These are phyloP conservation scores for Brachypodius melanocephalos DNA, from an alignment of 2,113 vertebrate genomes.

Conservation along the genomic window DNA sequence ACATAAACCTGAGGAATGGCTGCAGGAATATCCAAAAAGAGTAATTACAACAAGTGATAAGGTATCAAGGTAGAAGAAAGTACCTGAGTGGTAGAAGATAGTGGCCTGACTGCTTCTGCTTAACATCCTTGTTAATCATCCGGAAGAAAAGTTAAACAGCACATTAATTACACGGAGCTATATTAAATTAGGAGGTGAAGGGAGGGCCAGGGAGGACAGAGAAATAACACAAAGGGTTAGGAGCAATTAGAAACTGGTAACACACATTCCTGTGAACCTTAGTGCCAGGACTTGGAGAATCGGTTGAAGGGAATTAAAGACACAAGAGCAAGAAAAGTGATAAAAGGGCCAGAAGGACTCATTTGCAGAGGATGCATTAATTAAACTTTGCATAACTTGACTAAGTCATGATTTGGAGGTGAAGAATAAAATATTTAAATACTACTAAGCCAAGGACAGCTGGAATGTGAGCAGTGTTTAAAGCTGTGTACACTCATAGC, in stretches of 20 bases:
- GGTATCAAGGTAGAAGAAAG: background rate
- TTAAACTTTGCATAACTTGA: background rate
- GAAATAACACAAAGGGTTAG: constrained; percentile 22
- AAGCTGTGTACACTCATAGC: background rate
- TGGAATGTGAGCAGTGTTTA: background rate
- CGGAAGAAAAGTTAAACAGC: constrained; percentile 49
- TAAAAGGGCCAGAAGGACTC: constrained; percentile 3
- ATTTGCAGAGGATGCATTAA: background rate
- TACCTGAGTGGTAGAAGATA: no score
- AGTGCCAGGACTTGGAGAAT: background rate
- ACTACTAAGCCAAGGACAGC: background rate
- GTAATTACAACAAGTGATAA: background rate
- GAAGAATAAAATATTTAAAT: background rate
- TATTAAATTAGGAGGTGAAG: constrained; percentile 56
- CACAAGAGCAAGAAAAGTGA: background rate
- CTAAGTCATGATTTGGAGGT: background rate
- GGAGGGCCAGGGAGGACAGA: background rate
- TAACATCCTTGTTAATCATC: constrained; percentile 42
- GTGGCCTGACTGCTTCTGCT: constrained; percentile 17
- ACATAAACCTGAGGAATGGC: background rate
- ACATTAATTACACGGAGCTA: constrained; percentile 39
- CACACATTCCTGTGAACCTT: background rate
- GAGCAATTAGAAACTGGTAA: constrained; percentile 26
- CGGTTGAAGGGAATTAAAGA: constrained; percentile 10
- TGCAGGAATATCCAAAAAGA: background rate